Percentiles rank a stretch among this genome's conserved stretches.
Evolutionary conservation across 2,113 vertebrate genomes (phyloP).

Genomic region (Notiomystis cincta): DNA sequence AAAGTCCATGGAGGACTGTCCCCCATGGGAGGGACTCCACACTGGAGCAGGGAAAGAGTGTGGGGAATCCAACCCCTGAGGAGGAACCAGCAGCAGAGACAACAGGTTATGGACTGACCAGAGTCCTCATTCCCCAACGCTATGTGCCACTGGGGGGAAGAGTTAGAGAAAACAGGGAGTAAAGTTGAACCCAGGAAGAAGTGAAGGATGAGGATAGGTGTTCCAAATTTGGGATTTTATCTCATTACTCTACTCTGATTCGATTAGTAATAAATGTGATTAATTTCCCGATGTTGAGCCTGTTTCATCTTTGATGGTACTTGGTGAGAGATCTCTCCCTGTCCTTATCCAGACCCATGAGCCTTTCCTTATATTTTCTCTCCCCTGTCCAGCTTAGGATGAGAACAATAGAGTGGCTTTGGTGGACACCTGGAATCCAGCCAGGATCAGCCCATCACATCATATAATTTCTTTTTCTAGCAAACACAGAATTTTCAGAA

Average conservation of each 20-base stretch:
- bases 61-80: background rate
- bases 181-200: background rate
- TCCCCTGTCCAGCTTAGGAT: background rate
- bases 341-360: background rate
- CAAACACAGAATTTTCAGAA: background rate
- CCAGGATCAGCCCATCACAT: background rate
- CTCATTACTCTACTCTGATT: background rate
- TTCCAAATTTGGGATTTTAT: background rate
- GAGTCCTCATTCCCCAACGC: background rate
- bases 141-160: rapidly evolving
- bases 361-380: background rate
- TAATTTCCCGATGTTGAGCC: background rate
- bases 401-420: rapidly evolving
- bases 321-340: background rate
- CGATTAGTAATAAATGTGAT: background rate
- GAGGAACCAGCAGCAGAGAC: background rate
- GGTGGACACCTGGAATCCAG: background rate
- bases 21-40: background rate
- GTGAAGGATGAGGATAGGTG: background rate
- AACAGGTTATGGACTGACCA: background rate
- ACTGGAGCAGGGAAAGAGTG: background rate
- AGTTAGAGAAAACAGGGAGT: background rate
- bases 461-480: background rate
- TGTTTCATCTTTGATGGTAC: background rate
- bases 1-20: background rate